Evolutionary conservation across 2,797 vertebrate genomes (phyloP).

Genomic region (Halcyon chelicuti): DNA sequence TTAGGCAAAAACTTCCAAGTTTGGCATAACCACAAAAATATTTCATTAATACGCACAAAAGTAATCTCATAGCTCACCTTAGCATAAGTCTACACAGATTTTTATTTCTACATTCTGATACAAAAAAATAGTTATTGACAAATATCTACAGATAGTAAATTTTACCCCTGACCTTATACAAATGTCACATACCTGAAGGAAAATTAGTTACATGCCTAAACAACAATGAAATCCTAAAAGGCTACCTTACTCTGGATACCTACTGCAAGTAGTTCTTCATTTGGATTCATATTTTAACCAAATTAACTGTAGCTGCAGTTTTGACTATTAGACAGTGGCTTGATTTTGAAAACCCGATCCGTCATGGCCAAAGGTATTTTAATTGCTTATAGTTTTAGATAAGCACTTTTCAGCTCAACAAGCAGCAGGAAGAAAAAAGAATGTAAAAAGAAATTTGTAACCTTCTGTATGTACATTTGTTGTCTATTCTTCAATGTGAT

Average conservation of each 20-base stretch:
- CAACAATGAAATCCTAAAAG: neutral
- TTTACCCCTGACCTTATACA: neutral
- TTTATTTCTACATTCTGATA: neutral
- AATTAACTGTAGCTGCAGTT: neutral
- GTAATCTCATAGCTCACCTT: neutral
- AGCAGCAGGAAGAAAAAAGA: accelerated
- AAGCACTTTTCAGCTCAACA: neutral
- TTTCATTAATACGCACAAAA: neutral
- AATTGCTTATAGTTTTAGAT: neutral
- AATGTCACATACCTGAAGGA: neutral
- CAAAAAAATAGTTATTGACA: neutral
- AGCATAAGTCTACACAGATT: neutral
- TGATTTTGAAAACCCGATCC: neutral
- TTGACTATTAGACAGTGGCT: neutral
- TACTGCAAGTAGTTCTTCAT: neutral
- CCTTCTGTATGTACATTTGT: neutral
- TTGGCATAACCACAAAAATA: neutral
- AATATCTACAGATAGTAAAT: neutral
- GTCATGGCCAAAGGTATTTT: neutral
- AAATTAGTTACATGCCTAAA: neutral
- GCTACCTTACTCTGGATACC: neutral
- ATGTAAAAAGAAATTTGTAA: neutral
- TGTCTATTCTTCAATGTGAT: neutral
- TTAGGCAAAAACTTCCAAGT: neutral
- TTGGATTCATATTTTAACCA: neutral